Evolutionary conservation across 2,888 invertebrate species (phyloP).

Genomic region (Cybosia mesomella): DNA sequence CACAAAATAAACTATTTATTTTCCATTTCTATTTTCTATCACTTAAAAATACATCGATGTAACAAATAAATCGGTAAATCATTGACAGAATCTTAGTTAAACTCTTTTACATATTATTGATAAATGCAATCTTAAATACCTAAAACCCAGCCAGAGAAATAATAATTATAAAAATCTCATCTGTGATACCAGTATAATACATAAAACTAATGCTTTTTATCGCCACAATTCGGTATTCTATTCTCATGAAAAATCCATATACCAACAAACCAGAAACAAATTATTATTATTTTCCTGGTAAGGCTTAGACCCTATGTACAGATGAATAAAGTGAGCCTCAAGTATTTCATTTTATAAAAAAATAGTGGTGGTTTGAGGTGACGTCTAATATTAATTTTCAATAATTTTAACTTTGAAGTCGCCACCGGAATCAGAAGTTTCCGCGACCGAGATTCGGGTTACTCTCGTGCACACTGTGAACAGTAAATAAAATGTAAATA

Average conservation of each 20-base stretch:
- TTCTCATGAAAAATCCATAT: constrained; percentile 15
- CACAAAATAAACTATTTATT: constrained; percentile 80
- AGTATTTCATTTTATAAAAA: constrained; percentile 55
- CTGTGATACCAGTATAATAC: constrained; percentile 28
- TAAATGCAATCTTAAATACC: constrained; percentile 74
- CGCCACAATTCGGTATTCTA: constrained; percentile 1
- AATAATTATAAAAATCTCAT: constrained; percentile 36
- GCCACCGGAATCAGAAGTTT: constrained; percentile 79
- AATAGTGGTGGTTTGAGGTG: constrained; percentile 58
- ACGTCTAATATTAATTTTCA: constrained; percentile 54
- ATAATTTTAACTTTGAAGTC: constrained; percentile 38
- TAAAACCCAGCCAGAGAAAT: constrained; percentile 54
- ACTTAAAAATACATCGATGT: constrained; percentile 81
- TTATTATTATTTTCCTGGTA: constrained; percentile 39
- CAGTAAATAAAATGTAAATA: constrained; percentile 37
- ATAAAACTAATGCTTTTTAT: constrained; percentile 22
- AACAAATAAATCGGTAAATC: constrained; percentile 77
- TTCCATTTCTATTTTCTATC: constrained; percentile 65
- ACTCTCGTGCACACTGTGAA: constrained; percentile 89
- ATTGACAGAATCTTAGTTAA: constrained; percentile 73
- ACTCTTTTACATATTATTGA: constrained; percentile 66
- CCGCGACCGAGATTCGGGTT: constrained; percentile 85
- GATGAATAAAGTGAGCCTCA: constrained; percentile 54
- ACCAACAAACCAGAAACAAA: constrained; percentile 13
- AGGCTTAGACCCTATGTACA: constrained; percentile 49